phyloP scores from a whole-genome alignment of 2,113 vertebrate genomes.

The Lophura nycthemera region DNA sequence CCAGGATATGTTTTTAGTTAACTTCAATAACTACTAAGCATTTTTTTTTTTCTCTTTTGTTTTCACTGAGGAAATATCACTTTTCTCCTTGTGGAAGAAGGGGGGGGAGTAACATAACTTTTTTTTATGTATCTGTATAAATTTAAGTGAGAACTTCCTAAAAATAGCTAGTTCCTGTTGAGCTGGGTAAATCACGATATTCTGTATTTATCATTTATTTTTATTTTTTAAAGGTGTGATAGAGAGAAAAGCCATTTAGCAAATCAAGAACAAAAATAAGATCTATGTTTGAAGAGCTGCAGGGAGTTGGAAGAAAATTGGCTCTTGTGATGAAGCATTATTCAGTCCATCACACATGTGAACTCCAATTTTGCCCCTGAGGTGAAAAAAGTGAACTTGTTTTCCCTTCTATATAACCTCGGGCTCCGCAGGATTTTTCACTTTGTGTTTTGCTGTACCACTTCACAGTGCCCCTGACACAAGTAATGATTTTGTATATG shows the following conservation, averaged over 20 bases:
- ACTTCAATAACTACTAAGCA: not conserved
- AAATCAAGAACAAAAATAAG: slow-evolving; percentile 47
- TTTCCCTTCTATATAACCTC: not conserved
- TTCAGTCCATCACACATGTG: slow-evolving; percentile 49
- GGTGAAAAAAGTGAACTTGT: slow-evolving; percentile 11
- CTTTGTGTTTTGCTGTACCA: not conserved
- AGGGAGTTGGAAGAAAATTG: slow-evolving; percentile 64
- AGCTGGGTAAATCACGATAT: not conserved
- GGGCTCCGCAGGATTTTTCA: not conserved
- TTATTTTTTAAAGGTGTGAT: not conserved
- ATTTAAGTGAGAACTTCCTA: slow-evolving; percentile 3
- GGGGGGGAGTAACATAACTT: not conserved
- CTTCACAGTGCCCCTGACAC: not conserved
- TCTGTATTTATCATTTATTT: not conserved
- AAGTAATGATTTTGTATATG: not conserved
- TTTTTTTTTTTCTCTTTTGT: slow-evolving; percentile 11
- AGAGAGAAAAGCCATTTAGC: slow-evolving; percentile 40
- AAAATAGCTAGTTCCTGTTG: not conserved
- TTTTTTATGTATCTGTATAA: not conserved
- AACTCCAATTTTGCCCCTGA: slow-evolving; percentile 61
- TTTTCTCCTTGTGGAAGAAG: not conserved
- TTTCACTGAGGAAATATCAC: not conserved
- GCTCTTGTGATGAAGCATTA: slow-evolving; percentile 61
- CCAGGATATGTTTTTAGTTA: not conserved
- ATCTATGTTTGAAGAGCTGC: slow-evolving; percentile 55